phyloP scores from a whole-genome alignment of 2,888 invertebrate species.

The Platycnemis pennipes region DNA sequence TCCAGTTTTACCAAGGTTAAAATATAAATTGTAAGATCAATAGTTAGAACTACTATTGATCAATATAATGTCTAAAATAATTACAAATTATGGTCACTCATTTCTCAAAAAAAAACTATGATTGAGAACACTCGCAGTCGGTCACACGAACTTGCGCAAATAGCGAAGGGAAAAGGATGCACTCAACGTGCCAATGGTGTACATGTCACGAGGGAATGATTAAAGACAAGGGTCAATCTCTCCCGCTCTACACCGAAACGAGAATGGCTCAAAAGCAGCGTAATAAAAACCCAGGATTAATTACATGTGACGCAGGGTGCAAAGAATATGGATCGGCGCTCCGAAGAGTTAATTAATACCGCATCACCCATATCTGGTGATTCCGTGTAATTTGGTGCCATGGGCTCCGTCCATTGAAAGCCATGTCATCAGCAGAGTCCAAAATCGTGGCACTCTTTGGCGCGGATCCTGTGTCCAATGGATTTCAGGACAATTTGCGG shows the following conservation, averaged over 20 bases:
- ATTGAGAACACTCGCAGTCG: no score
- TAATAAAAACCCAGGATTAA: not conserved
- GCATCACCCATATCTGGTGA: not conserved
- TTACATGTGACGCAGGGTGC: not conserved
- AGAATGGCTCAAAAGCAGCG: not conserved
- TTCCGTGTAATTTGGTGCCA: not conserved
- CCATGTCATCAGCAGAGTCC: conserved; percentile 42
- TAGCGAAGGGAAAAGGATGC: no score
- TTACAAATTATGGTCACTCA: no score
- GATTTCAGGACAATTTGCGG: not conserved
- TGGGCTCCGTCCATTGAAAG: conserved; percentile 40
- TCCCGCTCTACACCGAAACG: not conserved
- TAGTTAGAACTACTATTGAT: no score
- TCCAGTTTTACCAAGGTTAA: no score
- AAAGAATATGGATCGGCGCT: not conserved
- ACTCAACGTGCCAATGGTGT: not conserved
- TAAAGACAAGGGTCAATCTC: not conserved
- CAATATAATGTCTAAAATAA: no score
- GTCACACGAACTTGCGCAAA: no score
- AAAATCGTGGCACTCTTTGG: not conserved
- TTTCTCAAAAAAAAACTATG: no score
- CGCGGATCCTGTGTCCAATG: not conserved
- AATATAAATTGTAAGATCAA: no score
- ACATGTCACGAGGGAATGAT: not conserved
- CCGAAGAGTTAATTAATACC: conserved; percentile 21